Evolutionary conservation across 2,113 vertebrate species (phyloP), one percentile per base, ranked within the genome.

Genomic region (Ophthalmolycus amberensis): DNA sequence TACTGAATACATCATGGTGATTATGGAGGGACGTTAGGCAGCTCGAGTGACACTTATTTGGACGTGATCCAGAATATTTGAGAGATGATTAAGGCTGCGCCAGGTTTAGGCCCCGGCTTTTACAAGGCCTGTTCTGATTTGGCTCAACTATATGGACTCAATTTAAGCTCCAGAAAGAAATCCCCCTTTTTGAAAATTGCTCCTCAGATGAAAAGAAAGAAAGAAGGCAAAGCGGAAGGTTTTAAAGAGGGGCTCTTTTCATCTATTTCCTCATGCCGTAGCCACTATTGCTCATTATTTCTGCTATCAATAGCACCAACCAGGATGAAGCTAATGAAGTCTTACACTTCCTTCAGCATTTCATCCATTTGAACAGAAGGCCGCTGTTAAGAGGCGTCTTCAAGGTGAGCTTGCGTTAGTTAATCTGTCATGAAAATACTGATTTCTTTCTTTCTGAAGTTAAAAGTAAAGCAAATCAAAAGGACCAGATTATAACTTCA

Each of bases 1-100:
- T 70, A 80, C 71, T 83, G 79, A 86, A 91, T 77, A 77, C 68
- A 87, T 88, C 69, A 72, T 42, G 73, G 82, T 80, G 81, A 91
- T 87, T 84, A 87, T 66, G 10, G 27, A 44, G 50, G 65, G 70
- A 80, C 76, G 71, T 80, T 76, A 75, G 46, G 54, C 46, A 70
- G 77, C 84, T 80, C 68, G 25, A 83, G 62, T 75, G 83, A 34
- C 64, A 85, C 69, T 38, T 73, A 67, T 83, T 85, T 88, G 83
- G 83, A 88, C 0, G 14, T 32, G 46, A 80, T 84, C 85, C 89
- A 90, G 79, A 63, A 78, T 86, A 69, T 78, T 5, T 80, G 73
- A 73, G 48, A 29, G 38, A 85, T 84, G 65, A 87, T 90, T 77
- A 82, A 82, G 75, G 59, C 75, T 10, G n/a, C 63, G 86, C 71